Percentiles rank a stretch among this genome's conserved stretches.
These are phyloP conservation scores for Globodera ellingtonae DNA, from an alignment of 1,140 invertebrate species.

Conservation along the genomic window DNA sequence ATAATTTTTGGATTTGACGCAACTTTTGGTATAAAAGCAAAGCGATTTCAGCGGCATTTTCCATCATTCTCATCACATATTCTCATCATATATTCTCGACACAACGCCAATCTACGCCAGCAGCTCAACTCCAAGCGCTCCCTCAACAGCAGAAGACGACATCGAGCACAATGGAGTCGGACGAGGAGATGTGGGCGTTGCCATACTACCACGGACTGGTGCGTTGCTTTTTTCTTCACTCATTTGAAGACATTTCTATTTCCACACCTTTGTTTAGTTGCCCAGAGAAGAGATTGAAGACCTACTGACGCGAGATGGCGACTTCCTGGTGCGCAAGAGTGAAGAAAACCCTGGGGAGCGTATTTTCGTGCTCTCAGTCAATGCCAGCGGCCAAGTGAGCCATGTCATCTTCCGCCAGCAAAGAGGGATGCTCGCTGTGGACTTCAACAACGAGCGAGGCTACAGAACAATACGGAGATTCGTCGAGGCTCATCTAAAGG, in stretches of 20 bases:
- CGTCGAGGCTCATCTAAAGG: background rate
- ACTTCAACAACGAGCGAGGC: constrained; percentile 2
- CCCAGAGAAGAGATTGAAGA: constrained; percentile 48
- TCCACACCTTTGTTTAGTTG: constrained; percentile 23
- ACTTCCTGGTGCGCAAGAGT: constrained; percentile 44
- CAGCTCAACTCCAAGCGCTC: too few relatives aligned
- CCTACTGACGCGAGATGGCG: constrained; percentile 41
- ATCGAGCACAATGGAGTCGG: too few relatives aligned
- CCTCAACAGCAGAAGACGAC: too few relatives aligned
- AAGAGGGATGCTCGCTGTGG: background rate
- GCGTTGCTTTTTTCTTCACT: background rate
- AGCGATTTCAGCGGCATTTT: too few relatives aligned
- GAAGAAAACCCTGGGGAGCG: constrained; percentile 27
- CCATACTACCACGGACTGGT: constrained; percentile 23
- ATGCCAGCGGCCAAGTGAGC: background rate
- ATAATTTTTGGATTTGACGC: too few relatives aligned
- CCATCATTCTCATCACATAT: too few relatives aligned
- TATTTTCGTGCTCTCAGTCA: constrained; percentile 2
- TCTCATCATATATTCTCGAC: too few relatives aligned
- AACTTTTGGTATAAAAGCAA: too few relatives aligned
- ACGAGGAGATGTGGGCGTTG: constrained; percentile 1
- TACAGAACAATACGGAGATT: constrained; percentile 2
- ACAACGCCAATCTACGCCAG: too few relatives aligned
- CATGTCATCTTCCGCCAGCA: constrained; percentile 9
- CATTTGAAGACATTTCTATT: background rate